Percentiles rank a stretch among this genome's conserved stretches.
These are phyloP conservation scores for Trichoplusia ni DNA, from an alignment of 1,140 invertebrate genomes.

Conservation along the genomic window DNA sequence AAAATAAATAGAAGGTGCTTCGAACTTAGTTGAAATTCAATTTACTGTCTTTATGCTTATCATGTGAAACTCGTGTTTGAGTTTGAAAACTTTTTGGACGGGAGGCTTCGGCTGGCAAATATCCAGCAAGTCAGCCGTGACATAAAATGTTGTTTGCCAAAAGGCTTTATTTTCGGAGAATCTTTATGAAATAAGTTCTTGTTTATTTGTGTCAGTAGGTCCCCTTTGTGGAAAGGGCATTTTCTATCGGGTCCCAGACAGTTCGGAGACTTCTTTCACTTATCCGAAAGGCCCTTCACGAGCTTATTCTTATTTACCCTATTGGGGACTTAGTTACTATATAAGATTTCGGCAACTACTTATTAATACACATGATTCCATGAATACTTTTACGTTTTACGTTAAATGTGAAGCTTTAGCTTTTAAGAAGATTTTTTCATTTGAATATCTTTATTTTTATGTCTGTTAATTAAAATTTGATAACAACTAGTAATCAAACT, in stretches of 20 bases:
- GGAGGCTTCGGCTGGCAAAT: slow-evolving; percentile 32
- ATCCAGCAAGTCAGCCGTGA: slow-evolving; percentile 34
- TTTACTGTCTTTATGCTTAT: not conserved
- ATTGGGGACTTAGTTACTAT: no score
- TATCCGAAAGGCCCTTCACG: no score
- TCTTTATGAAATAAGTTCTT: slow-evolving; percentile 15
- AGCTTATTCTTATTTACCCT: not conserved
- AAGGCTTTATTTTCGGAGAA: slow-evolving; percentile 25
- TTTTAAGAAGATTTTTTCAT: no score
- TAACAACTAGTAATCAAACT: no score
- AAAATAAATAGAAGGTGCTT: not conserved
- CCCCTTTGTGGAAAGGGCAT: slow-evolving; percentile 4
- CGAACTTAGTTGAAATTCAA: not conserved
- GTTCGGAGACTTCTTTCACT: no score
- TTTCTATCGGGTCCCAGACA: no score
- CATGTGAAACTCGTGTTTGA: slow-evolving; percentile 3
- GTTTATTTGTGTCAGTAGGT: slow-evolving; percentile 23
- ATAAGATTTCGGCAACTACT: no score
- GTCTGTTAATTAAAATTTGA: no score
- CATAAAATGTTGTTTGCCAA: slow-evolving; percentile 31
- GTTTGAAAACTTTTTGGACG: slow-evolving; percentile 2
- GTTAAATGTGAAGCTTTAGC: no score
- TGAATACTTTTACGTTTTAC: no score
- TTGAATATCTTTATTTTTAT: no score
- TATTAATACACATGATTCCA: no score